Evolutionary conservation across 2,888 invertebrate species (phyloP), one percentile per base, ranked within the genome.

Genomic region (Mythimna loreyi): DNA sequence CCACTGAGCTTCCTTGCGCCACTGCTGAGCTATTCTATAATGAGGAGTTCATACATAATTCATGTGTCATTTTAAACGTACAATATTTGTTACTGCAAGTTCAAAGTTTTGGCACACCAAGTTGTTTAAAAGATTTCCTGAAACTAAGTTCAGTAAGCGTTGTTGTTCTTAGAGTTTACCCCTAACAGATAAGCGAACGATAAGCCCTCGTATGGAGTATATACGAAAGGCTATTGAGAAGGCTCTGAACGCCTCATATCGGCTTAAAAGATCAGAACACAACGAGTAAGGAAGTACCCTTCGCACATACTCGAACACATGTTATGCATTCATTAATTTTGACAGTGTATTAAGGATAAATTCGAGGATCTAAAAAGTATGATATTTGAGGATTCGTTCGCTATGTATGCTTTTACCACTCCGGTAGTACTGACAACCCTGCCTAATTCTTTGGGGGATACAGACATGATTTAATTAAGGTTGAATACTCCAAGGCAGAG

Each of bases 111-210:
- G 36, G 23, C 52, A 45, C 50, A 36, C 43, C 21, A 50, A 71
- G 16, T 71, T 71, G 28, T 71, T 50, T 43, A 56, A 71, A 72
- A 45, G 43, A 60, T 56, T 66, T 61, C 40, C 47, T 40, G 47
- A 50, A 67, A 28, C 30, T 67, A 74, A 73, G 36, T 67, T 67
- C 30, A 52, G 56, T 30, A 60, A 73, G 33, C 56, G 57, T 23
- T 68, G 49, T 74, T 74, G 33, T 61, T 67, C 49, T 74, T 74
- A 68, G 58, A 74, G 47, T 60, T 72, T 49, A 36, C 74, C 74
- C 72, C 40, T 49, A 53, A 45, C 52, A 61, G 57, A 62, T 55
- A 55, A 47, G 49, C 57, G 49, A 50, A 59, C 43, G 69, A 75
- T 75, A 75, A 75, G 25, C 47, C 40, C 23, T 43, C 50, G 21